phyloP scores from a whole-genome alignment of 1,140 invertebrate genomes.

The Neoseiulus cucumeris region DNA sequence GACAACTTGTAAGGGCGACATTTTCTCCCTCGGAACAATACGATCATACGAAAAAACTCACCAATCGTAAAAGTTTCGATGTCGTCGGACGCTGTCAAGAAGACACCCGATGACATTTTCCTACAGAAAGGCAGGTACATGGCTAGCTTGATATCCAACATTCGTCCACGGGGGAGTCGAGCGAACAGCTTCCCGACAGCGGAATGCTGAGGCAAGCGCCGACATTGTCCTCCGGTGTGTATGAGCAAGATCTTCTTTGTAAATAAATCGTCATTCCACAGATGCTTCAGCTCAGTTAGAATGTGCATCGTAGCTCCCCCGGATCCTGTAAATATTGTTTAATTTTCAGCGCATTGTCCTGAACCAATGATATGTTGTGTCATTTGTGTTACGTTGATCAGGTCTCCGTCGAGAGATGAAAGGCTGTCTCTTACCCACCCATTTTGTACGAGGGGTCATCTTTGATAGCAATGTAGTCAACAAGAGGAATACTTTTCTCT shows the following conservation, averaged over 20 bases:
- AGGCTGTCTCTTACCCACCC: not conserved
- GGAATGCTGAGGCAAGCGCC: conserved; percentile 30
- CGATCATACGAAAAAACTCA: not conserved
- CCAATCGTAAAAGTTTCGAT: conserved; percentile 27
- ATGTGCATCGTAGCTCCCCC: conserved; percentile 30
- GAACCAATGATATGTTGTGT: not conserved
- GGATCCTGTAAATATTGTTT: too few relatives aligned
- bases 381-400: not conserved
- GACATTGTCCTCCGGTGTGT: conserved; percentile 32
- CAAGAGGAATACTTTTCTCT: not conserved
- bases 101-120: conserved; percentile 29
- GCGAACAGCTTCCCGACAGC: conserved; percentile 31
- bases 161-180: conserved; percentile 27
- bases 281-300: conserved; percentile 22
- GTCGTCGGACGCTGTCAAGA: conserved; percentile 31
- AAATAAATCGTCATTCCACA: conserved; percentile 24
- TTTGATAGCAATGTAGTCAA: not conserved
- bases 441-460: not conserved
- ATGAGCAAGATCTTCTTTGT: conserved; percentile 27
- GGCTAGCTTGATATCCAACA: conserved; percentile 32
- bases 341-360: too few relatives aligned
- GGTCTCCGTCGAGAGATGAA: not conserved
- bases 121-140: conserved; percentile 29
- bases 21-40: too few relatives aligned
- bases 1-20: too few relatives aligned